phyloP scores from a whole-genome alignment of 2,888 invertebrate genomes.

The Tupiocoris notatus region DNA sequence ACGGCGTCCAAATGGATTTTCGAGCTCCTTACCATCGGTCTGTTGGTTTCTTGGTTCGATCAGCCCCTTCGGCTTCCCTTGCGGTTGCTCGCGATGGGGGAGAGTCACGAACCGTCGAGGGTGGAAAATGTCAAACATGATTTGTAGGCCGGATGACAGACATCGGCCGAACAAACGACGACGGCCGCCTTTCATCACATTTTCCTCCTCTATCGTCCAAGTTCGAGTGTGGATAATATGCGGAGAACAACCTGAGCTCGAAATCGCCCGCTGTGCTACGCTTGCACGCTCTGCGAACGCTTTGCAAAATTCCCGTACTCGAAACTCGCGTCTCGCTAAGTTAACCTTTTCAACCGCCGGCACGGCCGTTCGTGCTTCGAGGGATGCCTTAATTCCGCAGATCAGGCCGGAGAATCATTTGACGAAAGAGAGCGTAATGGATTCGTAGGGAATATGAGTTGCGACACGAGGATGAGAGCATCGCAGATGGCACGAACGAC shows the following conservation, averaged over 20 bases:
- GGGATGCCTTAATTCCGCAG: background rate
- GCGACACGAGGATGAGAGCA: background rate
- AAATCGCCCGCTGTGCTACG: background rate
- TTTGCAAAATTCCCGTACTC: background rate
- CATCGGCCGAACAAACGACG: constrained; percentile 2
- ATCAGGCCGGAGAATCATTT: background rate
- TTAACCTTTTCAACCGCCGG: constrained; percentile 22
- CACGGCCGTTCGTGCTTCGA: constrained; percentile 12
- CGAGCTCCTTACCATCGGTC: background rate
- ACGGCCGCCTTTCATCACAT: constrained; percentile 12
- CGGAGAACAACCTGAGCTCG: background rate
- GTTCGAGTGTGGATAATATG: background rate
- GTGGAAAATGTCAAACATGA: constrained; percentile 26
- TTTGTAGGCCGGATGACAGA: constrained; percentile 6
- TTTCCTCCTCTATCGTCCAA: background rate
- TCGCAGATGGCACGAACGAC: too few species aligned
- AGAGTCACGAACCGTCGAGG: constrained; percentile 16
- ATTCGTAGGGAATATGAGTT: background rate
- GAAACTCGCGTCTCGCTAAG: constrained; percentile 7
- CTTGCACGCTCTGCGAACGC: too few species aligned
- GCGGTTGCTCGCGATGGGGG: background rate
- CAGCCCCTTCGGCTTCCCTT: background rate
- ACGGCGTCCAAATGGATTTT: background rate
- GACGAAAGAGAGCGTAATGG: background rate
- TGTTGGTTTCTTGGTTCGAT: too few species aligned